Base-by-base conservation (phyloP, 2,888 invertebrate genomes). In the Sipha maydis region DNA sequence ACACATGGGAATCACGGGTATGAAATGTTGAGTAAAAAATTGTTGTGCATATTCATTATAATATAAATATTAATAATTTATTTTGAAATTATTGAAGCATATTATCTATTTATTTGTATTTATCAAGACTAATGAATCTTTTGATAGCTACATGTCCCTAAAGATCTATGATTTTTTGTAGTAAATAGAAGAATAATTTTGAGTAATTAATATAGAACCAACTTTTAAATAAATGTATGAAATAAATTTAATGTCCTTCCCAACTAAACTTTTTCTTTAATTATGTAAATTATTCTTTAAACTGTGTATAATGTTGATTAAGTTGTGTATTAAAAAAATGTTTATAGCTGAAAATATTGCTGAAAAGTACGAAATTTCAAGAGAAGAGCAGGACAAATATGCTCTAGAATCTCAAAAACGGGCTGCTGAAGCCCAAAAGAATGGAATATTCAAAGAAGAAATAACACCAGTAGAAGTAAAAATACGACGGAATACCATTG, bases 1-100 rank as follows among this genome's bases (percentile, higher is more conserved):
- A 89, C 96, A 95, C 91, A 97, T 97, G 97, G 97, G 96, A 84
- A 92, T 95, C 54, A 97, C 97, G 90, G 95, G 95, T 95, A 92
- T 90, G 90, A 89, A 14, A 31, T 75, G 19, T 89, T 83, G 34
- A 56, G 0, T 48, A 11, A 82, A 86, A 48, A 31, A 75, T 25
- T 21, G 21, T 4, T 28, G 28, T 28, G 69, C 8, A 69, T 28
- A 69, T 69, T 25, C 28, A 28, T 61, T 19, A 25, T 25, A 7
- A 3, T 61, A 3, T 25, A 61, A 61, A 61, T 61, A 56, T 61
- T 25, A 19, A 61, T 0, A 3, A 61, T 21, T 21, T 25, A 19
- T 61, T 4, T 61, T 25, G 48, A 25, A 61, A 21, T 61, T 25
- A 21, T 61, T 5, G 21, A 61, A 61, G 25, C 0, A 21, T 5